These are phyloP conservation scores for Gambelia wislizenii DNA, from an alignment of 2,797 vertebrate species.

Conservation along the genomic window DNA sequence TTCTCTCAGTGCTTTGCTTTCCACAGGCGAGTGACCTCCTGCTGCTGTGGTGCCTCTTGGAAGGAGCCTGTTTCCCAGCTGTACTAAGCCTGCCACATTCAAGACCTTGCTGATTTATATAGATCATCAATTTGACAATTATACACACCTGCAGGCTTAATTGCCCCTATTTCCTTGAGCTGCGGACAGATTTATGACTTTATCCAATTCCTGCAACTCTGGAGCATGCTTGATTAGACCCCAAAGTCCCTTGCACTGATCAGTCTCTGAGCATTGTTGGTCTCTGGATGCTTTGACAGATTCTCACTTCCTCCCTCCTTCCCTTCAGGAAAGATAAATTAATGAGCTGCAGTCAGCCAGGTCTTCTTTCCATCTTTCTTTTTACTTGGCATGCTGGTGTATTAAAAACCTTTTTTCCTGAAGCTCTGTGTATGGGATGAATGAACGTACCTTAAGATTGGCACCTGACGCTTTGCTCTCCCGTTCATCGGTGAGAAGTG, in stretches of 20 bases:
- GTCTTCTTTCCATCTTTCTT: constrained; percentile 49
- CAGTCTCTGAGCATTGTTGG: constrained; percentile 54
- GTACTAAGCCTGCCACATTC: not conserved
- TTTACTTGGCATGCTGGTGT: constrained; percentile 13
- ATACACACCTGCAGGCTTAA: constrained; percentile 79
- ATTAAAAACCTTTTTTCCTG: constrained; percentile 34
- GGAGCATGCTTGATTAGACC: constrained; percentile 73
- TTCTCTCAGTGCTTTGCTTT: not conserved
- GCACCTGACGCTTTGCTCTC: not conserved
- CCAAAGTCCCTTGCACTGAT: constrained; percentile 70
- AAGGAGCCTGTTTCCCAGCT: not conserved
- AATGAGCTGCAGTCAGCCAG: constrained; percentile 55
- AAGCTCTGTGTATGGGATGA: not conserved
- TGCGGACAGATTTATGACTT: constrained; percentile 73
- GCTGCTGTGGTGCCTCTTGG: accelerated
- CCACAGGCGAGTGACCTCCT: not conserved
- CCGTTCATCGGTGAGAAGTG: not conserved
- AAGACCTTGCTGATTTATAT: constrained; percentile 72
- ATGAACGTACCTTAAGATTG: not conserved
- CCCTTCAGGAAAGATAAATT: constrained; percentile 73
- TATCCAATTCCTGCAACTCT: constrained; percentile 76
- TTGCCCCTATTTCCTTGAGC: constrained; percentile 77
- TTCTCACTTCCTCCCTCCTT: constrained; percentile 42
- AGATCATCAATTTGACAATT: constrained; percentile 78
- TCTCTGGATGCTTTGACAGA: constrained; percentile 68